Evolutionary conservation across 2,888 invertebrate species (phyloP), one percentile per base, ranked within the genome.

Genomic region (Sialis lutaria): DNA sequence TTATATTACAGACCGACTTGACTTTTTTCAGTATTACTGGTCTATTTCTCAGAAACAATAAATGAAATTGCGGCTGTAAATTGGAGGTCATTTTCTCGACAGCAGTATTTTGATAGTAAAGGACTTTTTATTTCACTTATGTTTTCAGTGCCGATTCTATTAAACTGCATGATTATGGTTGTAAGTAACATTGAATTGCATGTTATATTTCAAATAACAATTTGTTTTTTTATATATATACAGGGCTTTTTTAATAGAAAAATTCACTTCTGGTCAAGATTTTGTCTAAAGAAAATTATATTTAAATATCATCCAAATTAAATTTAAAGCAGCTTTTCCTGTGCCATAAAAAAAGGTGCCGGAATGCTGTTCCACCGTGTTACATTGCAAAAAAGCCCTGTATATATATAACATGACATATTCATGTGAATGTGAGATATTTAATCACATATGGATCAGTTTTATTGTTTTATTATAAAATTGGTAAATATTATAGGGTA

Each of bases 101-200:
- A 93, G 57, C 92, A 92, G 61, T 93, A 92, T 64, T 93, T 93
- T 64, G 93, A 93, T 64, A 86, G 86, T 57, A 86, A 86, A 67
- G 93, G 93, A 13, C 70, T 92, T 46, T 93, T 93, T 63, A 91
- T 93, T 72, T 92, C 92, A 1, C 76, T 90, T 8, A 87, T 92
- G 22, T 91, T 91, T 66, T 92, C 90, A n/a, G 81, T 88, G 60
- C 93, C 93, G 22, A 82, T 92, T 58, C 70, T 93, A 49, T 72
- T 92, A 46, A 92, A 91, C 66, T 92, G 91, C 62, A 85, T 92
- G 80, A 74, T 92, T 53, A 82, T 92, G 77, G 86, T 93, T 75
- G 91, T 92, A 73, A 82, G 88, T 80, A 58, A 48, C 45, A 43
- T 32, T 42, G 10, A 37, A 22, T 13, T 9, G 22, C 22, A 22